A percentile compares a stretch with the other conserved stretches of the same genome.
phyloP scores from a whole-genome alignment of 2,113 vertebrate genomes.

The Vireo altiloquus region DNA sequence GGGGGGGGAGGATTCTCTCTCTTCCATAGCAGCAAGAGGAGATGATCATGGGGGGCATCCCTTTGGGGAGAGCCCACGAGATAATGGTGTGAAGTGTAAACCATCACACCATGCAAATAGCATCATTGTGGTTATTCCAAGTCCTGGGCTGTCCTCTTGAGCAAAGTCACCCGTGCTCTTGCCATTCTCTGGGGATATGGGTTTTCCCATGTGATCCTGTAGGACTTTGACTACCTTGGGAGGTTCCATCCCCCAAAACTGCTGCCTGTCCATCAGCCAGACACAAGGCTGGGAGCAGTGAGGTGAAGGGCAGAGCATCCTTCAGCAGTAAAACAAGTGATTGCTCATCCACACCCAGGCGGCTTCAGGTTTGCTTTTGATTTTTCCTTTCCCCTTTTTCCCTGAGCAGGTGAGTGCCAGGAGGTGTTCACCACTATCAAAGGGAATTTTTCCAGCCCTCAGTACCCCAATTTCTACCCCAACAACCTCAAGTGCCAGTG shows the following conservation, averaged over 20 bases:
- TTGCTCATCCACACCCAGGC: background rate
- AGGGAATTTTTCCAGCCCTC: constrained; percentile 92
- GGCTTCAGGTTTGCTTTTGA: background rate
- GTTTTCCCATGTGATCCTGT: background rate
- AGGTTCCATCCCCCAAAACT: background rate
- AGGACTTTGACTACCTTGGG: background rate
- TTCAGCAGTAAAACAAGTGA: background rate
- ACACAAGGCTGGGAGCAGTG: background rate
- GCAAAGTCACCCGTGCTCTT: background rate
- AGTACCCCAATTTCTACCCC: constrained; percentile 89
- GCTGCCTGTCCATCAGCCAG: background rate
- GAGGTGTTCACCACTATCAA: constrained; percentile 80
- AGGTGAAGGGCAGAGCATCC: background rate
- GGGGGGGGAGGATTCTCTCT: background rate
- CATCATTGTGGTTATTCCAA: background rate
- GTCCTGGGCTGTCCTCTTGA: background rate
- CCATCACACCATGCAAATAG: background rate
- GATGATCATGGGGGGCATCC: rapidly evolving
- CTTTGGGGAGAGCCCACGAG: background rate
- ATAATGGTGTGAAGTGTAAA: background rate
- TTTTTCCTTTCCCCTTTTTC: background rate
- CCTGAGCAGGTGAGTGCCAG: constrained; percentile 87
- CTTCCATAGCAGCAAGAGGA: background rate
- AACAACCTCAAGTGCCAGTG: constrained; percentile 97
- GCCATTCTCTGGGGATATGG: background rate